Base-by-base conservation (phyloP, 2,888 invertebrate species). In the Abrostola tripartita region DNA sequence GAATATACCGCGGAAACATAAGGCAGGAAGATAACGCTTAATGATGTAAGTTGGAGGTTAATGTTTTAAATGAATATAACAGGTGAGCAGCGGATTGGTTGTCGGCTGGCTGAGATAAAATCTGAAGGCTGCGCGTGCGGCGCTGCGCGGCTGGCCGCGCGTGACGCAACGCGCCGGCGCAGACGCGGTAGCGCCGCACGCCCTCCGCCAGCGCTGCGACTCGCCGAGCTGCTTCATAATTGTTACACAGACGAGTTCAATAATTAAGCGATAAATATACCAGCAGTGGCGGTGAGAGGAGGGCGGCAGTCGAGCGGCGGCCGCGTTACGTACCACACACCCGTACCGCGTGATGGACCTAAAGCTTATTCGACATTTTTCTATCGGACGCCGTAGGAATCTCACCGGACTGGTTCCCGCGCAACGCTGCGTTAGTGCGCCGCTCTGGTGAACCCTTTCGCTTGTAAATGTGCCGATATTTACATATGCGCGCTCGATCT, bases 371-470 rank as follows among this genome's bases (percentile, higher is more conserved):
- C 95, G 93, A 95, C 95, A 95, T 95, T 95, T 95, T 95, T 95
- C 95, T 93, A 93, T 93, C 94, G 93, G 94, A 95, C 95, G 93
- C 93, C 93, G 93, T 95, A 95, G 95, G 95, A 95, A 95, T 95
- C 95, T 95, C 92, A 95, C 95, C 95, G 95, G 95, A 95, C 95
- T 95, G 95, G 95, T 96, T 95, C 95, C 93, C 92, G 92, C 93
- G 91, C 91, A 92, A 91, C 92, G 88, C 92, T 90, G 90, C 92
- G 93, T 92, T 92, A 94, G 92, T 92, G 93, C 93, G 93, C 92
- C 94, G 92, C 92, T 93, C 91, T 90, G 93, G 94, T 94, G 94
- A 94, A 93, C 94, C 94, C 94, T 94, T 94, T 94, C 94, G 94
- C 94, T 93, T 92, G 93, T 94, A 94, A 93, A 94, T 94, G 94